Base-by-base conservation (phyloP, 1,140 invertebrate genomes). In the Dendroctonus ponderosae region DNA sequence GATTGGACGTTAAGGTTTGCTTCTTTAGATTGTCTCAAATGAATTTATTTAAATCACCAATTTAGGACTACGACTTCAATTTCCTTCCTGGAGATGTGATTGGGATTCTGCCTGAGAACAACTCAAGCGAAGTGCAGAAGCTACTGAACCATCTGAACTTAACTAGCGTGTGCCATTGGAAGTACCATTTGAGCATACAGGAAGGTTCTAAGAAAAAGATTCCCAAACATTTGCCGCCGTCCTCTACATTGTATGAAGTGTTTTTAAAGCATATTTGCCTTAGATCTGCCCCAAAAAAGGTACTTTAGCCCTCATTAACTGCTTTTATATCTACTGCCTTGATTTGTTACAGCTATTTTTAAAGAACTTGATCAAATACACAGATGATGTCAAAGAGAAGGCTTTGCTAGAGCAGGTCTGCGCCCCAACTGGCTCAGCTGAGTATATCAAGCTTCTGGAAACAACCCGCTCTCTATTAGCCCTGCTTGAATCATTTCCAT, bases 351-450 rank as follows among this genome's bases (percentile, higher is more conserved):
- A 89, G 87, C 76, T 83, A 43, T 84, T 90, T 67, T 69, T 91
- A 5, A 74, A 87, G 70, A 76, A 85, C 39, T 76, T 92, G 57
- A 80, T 85, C 59, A 81, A 81, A 60, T 81, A 85, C 71, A 84
- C 89, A 26, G 75, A 78, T 60, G 80, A 87, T 76, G 75, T 82
- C 63, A 69, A 76, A 49, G 90, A 93, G 75, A 85, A 81, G 72
- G 79, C 83, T 61, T 77, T 84, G 68, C 74, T 93, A 11, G 75
- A 85, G 71, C 85, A 87, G 74, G 80, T 93, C 7, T 84, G 82
- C 62, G 85, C 86, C 62, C 79, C 83, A 72, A 83, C 89, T 80
- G 88, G 87, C n/a, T 79, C 84, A 70, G 71, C 80, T 46, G 81
- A 85, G 37, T 89, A 91, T 67, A 82, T 78, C 48, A 75, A 79